A percentile compares a stretch with the other conserved stretches of the same genome.
phyloP scores from a whole-genome alignment of 2,797 vertebrate genomes.

The Sebastes wilsoni region DNA sequence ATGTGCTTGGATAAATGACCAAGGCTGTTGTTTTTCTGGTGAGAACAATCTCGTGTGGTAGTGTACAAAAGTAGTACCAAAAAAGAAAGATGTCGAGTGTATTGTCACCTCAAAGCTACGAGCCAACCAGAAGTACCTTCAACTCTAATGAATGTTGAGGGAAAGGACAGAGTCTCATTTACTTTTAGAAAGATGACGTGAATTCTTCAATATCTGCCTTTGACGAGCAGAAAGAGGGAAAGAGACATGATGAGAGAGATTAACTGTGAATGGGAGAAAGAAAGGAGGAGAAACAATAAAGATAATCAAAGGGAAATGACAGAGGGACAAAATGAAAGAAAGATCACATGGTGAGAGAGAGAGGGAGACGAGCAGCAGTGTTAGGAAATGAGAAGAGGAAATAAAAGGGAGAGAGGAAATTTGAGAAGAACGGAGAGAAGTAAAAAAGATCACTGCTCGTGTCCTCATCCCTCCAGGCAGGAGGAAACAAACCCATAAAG shows the following conservation, averaged over 20 bases:
- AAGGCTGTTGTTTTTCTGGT: background rate
- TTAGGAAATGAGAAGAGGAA: slow-evolving; percentile 10
- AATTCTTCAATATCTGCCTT: background rate
- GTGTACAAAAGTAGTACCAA: background rate
- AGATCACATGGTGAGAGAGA: slow-evolving; percentile 2
- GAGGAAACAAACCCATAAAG: slow-evolving; percentile 38
- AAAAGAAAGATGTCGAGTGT: background rate
- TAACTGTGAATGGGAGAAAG: background rate
- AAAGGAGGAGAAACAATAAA: background rate
- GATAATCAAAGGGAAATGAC: slow-evolving; percentile 1
- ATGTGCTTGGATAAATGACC: background rate
- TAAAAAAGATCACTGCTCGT: slow-evolving; percentile 3
- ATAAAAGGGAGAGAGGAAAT: slow-evolving; percentile 3
- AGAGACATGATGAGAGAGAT: background rate
- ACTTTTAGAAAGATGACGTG: background rate
- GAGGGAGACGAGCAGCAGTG: background rate
- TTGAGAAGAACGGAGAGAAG: background rate
- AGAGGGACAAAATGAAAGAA: slow-evolving; percentile 8
- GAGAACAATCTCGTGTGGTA: too few species aligned
- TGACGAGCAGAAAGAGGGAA: background rate
- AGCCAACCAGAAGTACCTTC: background rate
- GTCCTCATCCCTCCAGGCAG: slow-evolving; percentile 32
- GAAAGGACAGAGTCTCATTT: background rate
- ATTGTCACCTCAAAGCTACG: background rate
- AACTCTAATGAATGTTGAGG: background rate